These are phyloP conservation scores for Sinodicranocentrus sp. DNA, from an alignment of 2,888 invertebrate genomes.

Conservation along the genomic window DNA sequence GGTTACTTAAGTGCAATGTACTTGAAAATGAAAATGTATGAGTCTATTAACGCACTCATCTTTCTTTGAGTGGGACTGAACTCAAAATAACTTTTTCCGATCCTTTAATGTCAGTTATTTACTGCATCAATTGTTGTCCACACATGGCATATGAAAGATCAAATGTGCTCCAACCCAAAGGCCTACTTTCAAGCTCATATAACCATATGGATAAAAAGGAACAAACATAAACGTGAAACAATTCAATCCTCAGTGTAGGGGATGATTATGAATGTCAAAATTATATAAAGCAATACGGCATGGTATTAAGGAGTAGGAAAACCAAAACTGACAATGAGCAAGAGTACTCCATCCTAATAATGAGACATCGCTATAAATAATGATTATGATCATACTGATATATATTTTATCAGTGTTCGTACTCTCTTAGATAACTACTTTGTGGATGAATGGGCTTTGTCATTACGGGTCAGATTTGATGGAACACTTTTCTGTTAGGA, in stretches of 20 bases:
- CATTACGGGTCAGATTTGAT: slow-evolving; percentile 39
- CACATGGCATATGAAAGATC: neutral
- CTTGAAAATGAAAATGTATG: slow-evolving; percentile 39
- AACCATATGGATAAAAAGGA: too few species aligned
- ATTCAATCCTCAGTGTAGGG: neutral
- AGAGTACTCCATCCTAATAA: slow-evolving; percentile 1
- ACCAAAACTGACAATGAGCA: too few species aligned
- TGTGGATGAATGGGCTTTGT: slow-evolving; percentile 39
- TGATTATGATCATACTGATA: slow-evolving; percentile 12
- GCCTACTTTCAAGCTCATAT: too few species aligned
- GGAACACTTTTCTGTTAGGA: neutral
- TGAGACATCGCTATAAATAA: slow-evolving; percentile 19
- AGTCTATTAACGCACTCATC: neutral
- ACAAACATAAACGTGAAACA: too few species aligned
- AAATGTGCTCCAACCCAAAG: too few species aligned
- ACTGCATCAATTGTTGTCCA: slow-evolving; percentile 11
- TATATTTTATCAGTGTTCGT: slow-evolving; percentile 7
- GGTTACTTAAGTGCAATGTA: slow-evolving; percentile 13
- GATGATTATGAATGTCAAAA: neutral
- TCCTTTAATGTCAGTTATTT: neutral
- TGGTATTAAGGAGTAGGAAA: too few species aligned
- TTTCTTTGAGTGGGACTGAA: neutral
- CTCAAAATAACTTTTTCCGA: neutral
- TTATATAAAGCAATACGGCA: neutral
- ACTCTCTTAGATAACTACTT: slow-evolving; percentile 12